These are phyloP conservation scores for Fragum sueziense DNA, from an alignment of 2,888 invertebrate species.

Conservation along the genomic window DNA sequence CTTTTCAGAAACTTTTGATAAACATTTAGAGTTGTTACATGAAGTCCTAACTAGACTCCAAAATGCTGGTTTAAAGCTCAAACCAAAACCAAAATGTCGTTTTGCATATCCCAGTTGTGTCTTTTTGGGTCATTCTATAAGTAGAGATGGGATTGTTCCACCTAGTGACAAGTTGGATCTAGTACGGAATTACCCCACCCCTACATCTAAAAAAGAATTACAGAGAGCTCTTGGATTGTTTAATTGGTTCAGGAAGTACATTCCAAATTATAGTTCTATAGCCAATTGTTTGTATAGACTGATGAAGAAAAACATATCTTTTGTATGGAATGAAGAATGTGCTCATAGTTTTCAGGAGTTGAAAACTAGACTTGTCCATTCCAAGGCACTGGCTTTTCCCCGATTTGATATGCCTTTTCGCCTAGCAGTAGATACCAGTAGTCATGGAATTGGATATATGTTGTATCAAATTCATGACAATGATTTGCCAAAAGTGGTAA, in stretches of 20 bases:
- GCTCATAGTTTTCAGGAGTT: conserved; percentile 39
- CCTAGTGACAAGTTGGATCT: conserved; percentile 32
- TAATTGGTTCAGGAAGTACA: conserved; percentile 61
- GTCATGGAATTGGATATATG: conserved; percentile 58
- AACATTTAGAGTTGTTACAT: background rate
- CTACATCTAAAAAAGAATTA: conserved; percentile 44
- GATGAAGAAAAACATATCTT: conserved; percentile 28
- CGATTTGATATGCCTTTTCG: conserved; percentile 48
- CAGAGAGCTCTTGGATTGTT: conserved; percentile 51
- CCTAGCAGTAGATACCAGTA: conserved; percentile 51
- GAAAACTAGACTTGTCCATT: conserved; percentile 40
- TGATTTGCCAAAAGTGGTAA: conserved; percentile 26
- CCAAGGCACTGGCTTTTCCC: conserved; percentile 52
- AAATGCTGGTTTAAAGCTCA: conserved; percentile 24
- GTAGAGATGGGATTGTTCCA: conserved; percentile 33
- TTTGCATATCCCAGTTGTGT: background rate
- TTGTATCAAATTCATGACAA: conserved; percentile 51
- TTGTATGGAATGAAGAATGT: conserved; percentile 38
- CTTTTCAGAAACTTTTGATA: too few species aligned
- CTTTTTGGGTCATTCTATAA: conserved; percentile 3
- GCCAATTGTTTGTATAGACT: conserved; percentile 33
- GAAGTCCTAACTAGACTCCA: conserved; percentile 35
- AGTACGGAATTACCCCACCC: conserved; percentile 35
- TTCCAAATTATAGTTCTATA: conserved; percentile 37
- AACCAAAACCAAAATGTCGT: background rate